These are phyloP conservation scores for Machimus atricapillus DNA, from an alignment of 2,888 invertebrate genomes.

Conservation along the genomic window DNA sequence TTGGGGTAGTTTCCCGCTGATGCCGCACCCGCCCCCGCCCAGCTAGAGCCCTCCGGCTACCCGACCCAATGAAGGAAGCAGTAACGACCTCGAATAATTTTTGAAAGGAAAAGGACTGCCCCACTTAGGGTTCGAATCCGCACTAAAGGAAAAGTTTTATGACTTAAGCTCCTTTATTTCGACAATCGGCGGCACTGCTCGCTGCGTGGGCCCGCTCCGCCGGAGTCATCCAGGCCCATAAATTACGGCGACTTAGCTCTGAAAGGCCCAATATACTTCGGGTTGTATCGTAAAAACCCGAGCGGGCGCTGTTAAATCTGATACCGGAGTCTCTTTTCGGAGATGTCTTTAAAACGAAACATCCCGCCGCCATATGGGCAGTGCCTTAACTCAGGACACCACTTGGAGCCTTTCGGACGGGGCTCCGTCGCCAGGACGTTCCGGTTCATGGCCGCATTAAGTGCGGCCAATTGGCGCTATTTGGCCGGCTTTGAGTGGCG, in stretches of 20 bases:
- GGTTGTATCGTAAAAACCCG: conserved; percentile 24
- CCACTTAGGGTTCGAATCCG: conserved; percentile 28
- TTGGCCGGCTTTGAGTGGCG: not conserved
- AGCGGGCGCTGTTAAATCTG: conserved; percentile 22
- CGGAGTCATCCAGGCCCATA: conserved; percentile 12
- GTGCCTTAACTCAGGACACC: not conserved
- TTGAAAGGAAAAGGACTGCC: conserved; percentile 17
- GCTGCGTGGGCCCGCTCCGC: not conserved
- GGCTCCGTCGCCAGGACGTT: not conserved
- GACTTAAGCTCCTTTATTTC: conserved; percentile 31
- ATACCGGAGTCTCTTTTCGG: conserved; percentile 1
- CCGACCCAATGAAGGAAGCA: not conserved
- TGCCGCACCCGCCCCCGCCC: not conserved
- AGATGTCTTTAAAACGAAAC: conserved; percentile 5
- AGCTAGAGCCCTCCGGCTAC: not conserved
- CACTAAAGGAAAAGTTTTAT: conserved; percentile 29
- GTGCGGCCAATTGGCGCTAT: conserved; percentile 4
- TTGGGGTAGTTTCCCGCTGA: conserved; percentile 30
- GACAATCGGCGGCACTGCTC: not conserved
- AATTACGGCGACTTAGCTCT: conserved; percentile 23
- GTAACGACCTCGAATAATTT: conserved; percentile 24
- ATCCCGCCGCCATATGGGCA: not conserved
- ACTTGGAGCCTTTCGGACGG: not conserved
- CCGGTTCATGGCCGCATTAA: not conserved
- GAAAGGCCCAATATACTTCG: conserved; percentile 2